phyloP scores from a whole-genome alignment of 37 sponge, comb jelly and placozoan species.

The Haliclona indistincta region DNA sequence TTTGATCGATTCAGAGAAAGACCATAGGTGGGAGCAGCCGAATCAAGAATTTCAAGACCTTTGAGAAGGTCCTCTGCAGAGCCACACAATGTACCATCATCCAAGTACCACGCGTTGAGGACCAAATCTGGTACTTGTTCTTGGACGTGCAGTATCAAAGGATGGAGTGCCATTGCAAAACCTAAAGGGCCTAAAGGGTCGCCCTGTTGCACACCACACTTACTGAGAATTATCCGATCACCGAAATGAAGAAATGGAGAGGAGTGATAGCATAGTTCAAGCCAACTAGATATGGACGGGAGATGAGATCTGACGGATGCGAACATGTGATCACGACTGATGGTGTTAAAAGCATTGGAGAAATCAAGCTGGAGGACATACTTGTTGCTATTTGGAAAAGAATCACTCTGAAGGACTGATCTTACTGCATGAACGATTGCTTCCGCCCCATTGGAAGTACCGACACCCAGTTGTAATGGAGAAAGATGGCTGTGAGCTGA shows the following conservation, averaged over 20 bases:
- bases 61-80: conserved; percentile 8
- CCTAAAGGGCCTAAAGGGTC: too few relatives aligned
- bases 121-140: conserved; percentile 6
- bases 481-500: neutral
- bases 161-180: too few relatives aligned
- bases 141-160: neutral
- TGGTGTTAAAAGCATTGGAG: conserved; percentile 13
- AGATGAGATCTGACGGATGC: too few relatives aligned
- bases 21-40: neutral
- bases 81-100: conserved; percentile 15
- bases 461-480: conserved; percentile 15
- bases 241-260: neutral
- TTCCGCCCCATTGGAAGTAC: conserved; percentile 5
- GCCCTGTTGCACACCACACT: too few relatives aligned
- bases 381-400: too few relatives aligned
- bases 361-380: too few relatives aligned
- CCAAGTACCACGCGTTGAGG: conserved; percentile 27
- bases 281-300: too few relatives aligned
- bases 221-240: too few relatives aligned
- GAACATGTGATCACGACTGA: too few relatives aligned
- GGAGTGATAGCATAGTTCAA: conserved; percentile 7
- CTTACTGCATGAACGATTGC: conserved; percentile 16
- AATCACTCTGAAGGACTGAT: too few relatives aligned
- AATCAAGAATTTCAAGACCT: conserved; percentile 4
- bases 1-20: too few relatives aligned